These are phyloP conservation scores for Etheostoma spectabile DNA, from an alignment of 2,113 vertebrate genomes.

Conservation along the genomic window DNA sequence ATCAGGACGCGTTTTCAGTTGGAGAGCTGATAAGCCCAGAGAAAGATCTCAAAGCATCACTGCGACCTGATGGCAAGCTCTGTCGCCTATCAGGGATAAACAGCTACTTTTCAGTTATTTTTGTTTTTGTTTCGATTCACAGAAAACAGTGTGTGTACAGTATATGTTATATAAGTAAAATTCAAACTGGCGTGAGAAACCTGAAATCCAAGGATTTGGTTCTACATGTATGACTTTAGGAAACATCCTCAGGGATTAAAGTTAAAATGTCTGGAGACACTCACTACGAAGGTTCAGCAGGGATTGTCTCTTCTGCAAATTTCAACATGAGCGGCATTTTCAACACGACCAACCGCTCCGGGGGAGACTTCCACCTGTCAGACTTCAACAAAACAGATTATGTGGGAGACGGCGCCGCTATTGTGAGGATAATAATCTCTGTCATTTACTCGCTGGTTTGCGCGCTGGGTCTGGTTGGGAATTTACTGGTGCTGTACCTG, in stretches of 20 bases:
- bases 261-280: constrained; percentile 74
- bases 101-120: neutral
- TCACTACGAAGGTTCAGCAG: constrained; percentile 61
- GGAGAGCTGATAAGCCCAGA: constrained; percentile 29
- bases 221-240: neutral
- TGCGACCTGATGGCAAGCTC: constrained; percentile 14
- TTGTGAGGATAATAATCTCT: constrained; percentile 89
- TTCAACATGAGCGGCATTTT: constrained; percentile 69
- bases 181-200: neutral
- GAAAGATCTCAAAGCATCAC: constrained; percentile 25
- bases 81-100: too few relatives aligned
- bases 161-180: too few relatives aligned
- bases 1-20: constrained; percentile 10
- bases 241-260: constrained; percentile 16
- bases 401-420: constrained; percentile 83
- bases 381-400: constrained; percentile 76
- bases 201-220: neutral
- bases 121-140: neutral
- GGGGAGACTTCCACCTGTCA: constrained; percentile 68
- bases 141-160: neutral
- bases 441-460: constrained; percentile 94
- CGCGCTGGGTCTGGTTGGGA: constrained; percentile 92
- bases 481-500: constrained; percentile 93
- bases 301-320: constrained; percentile 39
- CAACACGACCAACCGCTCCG: constrained; percentile 84